These are phyloP conservation scores for Anoplolepis gracilipes DNA, from an alignment of 1,140 invertebrate genomes.

Conservation along the genomic window DNA sequence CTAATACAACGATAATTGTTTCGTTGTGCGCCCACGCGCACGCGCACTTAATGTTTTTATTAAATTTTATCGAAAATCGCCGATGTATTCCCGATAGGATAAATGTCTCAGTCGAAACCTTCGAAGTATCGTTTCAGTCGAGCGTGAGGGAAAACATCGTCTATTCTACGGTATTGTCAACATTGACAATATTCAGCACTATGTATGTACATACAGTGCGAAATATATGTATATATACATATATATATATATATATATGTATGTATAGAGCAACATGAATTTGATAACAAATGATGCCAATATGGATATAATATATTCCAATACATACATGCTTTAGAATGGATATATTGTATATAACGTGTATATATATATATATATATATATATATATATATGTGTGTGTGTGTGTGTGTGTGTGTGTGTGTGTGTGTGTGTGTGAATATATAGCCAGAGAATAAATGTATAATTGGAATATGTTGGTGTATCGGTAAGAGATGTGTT, in stretches of 20 bases:
- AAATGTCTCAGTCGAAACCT: not conserved
- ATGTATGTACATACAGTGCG: too few species aligned
- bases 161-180: constrained; percentile 28
- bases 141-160: constrained; percentile 16
- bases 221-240: constrained; percentile 8
- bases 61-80: constrained; percentile 18
- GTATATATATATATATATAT: not conserved
- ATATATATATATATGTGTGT: too few species aligned
- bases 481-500: too few species aligned
- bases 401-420: too few species aligned
- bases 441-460: not conserved
- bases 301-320: constrained; percentile 19
- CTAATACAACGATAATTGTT: constrained; percentile 47
- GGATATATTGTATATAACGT: too few species aligned
- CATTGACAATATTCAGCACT: constrained; percentile 4
- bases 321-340: not conserved
- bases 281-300: constrained; percentile 23
- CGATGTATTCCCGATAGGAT: not conserved
- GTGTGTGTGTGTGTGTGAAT: too few species aligned
- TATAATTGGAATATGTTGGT: not conserved
- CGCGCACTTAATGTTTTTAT: constrained; percentile 29
- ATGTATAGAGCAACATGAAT: not conserved
- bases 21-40: too few species aligned
- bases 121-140: not conserved
- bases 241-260: not conserved